phyloP scores from a whole-genome alignment of 2,113 vertebrate species.

The Ctenodactylus gundi region DNA sequence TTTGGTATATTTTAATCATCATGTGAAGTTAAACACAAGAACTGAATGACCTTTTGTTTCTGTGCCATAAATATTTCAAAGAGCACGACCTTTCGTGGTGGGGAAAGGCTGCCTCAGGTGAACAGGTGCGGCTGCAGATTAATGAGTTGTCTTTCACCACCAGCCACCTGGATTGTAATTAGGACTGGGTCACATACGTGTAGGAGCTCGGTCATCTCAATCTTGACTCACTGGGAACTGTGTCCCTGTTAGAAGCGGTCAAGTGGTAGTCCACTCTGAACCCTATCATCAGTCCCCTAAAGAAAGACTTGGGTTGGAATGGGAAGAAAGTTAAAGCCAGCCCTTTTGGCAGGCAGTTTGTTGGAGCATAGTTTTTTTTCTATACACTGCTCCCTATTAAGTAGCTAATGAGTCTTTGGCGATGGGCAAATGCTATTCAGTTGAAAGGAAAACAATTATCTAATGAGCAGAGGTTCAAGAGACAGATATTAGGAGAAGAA shows the following conservation, averaged over 20 bases:
- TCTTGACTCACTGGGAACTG: neutral
- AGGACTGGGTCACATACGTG: neutral
- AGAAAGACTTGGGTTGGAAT: neutral
- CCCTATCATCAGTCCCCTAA: neutral
- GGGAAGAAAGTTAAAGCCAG: constrained; percentile 33
- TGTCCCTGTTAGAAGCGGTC: constrained; percentile 31
- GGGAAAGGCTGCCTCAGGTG: neutral
- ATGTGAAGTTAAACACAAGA: constrained; percentile 1
- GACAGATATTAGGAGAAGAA: neutral
- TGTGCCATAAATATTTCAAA: constrained; percentile 45
- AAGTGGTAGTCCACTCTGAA: neutral
- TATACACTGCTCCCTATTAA: neutral
- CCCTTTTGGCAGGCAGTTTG: neutral
- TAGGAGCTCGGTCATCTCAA: neutral
- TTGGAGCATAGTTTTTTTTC: neutral
- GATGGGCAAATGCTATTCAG: neutral
- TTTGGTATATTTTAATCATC: constrained; percentile 33
- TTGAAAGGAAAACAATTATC: neutral
- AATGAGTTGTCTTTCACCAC: constrained; percentile 7
- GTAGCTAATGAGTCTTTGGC: neutral
- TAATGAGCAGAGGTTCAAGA: neutral
- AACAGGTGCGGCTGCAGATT: constrained; percentile 8
- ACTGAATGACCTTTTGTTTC: constrained; percentile 48
- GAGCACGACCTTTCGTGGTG: neutral
- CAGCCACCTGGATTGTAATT: neutral